Percentiles rank a stretch among this genome's conserved stretches.
Conservation (phyloP, 2,797 vertebrate species). For the Okamejei kenojei region DNA sequence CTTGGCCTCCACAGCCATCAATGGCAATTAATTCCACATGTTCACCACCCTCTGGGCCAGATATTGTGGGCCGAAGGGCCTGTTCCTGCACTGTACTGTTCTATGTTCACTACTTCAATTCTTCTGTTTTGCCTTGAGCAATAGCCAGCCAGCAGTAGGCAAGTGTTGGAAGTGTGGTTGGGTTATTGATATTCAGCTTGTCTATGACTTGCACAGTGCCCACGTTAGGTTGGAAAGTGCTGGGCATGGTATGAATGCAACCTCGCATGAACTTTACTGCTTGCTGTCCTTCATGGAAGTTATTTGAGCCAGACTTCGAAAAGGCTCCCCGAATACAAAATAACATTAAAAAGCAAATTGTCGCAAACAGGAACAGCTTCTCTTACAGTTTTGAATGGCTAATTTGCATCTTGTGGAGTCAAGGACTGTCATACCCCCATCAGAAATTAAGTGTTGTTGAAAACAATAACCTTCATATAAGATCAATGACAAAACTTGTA, state of each 20-base stretch:
- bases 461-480: not conserved
- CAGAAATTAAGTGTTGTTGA: not conserved
- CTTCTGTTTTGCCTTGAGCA: not conserved
- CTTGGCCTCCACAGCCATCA: too few species aligned
- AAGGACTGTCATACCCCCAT: not conserved
- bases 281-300: not conserved
- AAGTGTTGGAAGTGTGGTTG: not conserved
- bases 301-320: not conserved
- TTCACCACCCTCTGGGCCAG: too few species aligned
- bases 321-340: not conserved
- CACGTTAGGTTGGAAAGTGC: too few species aligned
- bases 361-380: not conserved
- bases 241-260: not conserved
- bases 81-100: too few species aligned
- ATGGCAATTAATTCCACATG: too few species aligned
- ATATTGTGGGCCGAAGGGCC: too few species aligned
- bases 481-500: not conserved
- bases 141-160: not conserved
- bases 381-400: not conserved
- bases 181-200: not conserved
- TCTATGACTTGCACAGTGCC: not conserved
- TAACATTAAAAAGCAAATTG: conserved; percentile 5
- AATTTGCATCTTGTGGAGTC: not conserved
- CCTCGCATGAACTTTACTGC: not conserved
- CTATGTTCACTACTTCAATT: too few species aligned